Base-by-base conservation (phyloP, 2,113 vertebrate genomes). In the Hipposideros armiger region DNA sequence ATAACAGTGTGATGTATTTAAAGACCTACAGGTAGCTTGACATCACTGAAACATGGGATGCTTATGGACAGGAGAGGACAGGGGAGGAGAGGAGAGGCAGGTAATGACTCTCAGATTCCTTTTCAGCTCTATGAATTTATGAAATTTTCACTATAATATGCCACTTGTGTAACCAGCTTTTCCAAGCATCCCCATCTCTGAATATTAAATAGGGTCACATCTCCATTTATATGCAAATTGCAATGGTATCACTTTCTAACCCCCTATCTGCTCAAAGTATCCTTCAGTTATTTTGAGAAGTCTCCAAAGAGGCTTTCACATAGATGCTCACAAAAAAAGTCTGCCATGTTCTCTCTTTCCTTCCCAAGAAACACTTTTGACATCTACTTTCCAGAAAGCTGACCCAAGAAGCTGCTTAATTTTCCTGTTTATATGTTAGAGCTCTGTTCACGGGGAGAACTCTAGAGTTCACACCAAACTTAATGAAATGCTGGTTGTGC, bases 181-280 rank as follows among this genome's bases (percentile, higher is more conserved):
- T 36, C 22, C 17, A 67, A 22, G 26, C 26, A 91, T 42, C 56
- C 26, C 56, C 15, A 74, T 30, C 16, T 32, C 28, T 76, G 17
- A 91, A 80, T 74, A 74, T 42, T 90, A 83, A 52, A 77, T 60
- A 78, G 32, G 16, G 40, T n/a, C 70, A 82, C 20, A 72, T 36
- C 20, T 94, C 91, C 45, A 70, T 74, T 93, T 50, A 54, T 32
- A 54, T 47, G 45, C 54, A 93, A 45, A 91, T 76, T 67, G 58
- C 32, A 73, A 1, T 5, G 3, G 15, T 30, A 73, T 14, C 40
- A 40, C 36, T 45, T 4, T 24, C 36, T n/a, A 45, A 67, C 10
- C 42, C 6, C 16, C 50, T 64, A 7, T 32, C 64, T 69, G 19
- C 26, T 42, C 26, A 36, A 36, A 87, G 36, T 30, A 40, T 62